Evolutionary conservation across 2,113 vertebrate genomes (phyloP).

Genomic region (Actenoides lindsayi): DNA sequence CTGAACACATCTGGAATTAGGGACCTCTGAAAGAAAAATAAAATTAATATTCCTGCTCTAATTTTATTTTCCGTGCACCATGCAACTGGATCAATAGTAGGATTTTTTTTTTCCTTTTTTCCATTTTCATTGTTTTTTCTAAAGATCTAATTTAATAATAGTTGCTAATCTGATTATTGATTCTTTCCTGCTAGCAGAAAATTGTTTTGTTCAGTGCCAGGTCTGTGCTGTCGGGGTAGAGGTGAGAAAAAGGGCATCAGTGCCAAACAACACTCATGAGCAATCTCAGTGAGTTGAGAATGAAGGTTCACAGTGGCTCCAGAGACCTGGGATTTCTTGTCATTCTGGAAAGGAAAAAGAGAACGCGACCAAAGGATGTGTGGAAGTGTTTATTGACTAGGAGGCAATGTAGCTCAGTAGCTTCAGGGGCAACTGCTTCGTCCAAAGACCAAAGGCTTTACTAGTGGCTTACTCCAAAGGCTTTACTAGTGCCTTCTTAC

Average conservation of each 20-base stretch:
- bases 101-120: not conserved
- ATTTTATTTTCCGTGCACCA: not conserved
- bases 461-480: not conserved
- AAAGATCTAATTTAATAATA: conserved; percentile 19
- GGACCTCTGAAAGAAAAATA: not conserved
- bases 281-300: not conserved
- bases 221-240: not conserved
- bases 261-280: not conserved
- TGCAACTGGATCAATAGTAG: not conserved
- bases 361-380: not conserved
- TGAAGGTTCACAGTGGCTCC: not conserved
- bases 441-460: not conserved
- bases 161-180: conserved; percentile 17
- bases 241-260: not conserved
- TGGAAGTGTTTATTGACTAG: not conserved
- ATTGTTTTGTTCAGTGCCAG: not conserved
- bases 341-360: not conserved
- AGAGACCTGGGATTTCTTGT: not conserved
- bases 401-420: not conserved
- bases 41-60: not conserved
- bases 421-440: not conserved
- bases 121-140: not conserved
- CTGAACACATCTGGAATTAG: not conserved
- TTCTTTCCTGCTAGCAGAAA: not conserved
- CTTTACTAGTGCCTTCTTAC: not conserved